Evolutionary conservation across 2,797 vertebrate species (phyloP).

Genomic region (Molossus molossus): DNA sequence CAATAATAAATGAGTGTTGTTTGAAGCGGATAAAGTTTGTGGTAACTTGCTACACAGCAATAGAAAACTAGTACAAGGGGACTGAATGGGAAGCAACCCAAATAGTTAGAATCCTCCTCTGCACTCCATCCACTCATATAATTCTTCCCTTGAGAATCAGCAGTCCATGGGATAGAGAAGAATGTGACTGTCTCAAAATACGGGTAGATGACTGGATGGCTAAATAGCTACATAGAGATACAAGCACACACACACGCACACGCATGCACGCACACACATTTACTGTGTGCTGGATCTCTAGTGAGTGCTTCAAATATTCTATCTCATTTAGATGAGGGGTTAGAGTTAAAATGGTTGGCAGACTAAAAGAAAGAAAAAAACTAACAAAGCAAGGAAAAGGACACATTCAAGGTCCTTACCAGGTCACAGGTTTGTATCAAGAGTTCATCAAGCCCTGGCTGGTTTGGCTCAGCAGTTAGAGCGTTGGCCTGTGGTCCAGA

Average conservation of each 20-base stretch:
- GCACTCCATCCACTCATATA: not conserved
- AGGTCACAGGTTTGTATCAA: not conserved
- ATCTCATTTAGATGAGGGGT: not conserved
- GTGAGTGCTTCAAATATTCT: not conserved
- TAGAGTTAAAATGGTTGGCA: not conserved
- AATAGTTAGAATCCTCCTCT: not conserved
- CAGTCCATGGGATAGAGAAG: not conserved
- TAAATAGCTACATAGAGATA: not conserved
- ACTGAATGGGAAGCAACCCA: not conserved
- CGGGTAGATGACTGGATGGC: not conserved
- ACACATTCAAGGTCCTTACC: not conserved
- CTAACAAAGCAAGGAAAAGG: not conserved
- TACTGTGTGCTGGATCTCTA: not conserved
- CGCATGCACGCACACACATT: not conserved
- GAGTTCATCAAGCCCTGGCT: slow-evolving; percentile 1
- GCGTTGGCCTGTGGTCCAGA: no score
- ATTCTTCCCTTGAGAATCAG: slow-evolving; percentile 21
- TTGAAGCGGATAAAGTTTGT: not conserved
- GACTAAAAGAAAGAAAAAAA: not conserved
- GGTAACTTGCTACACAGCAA: not conserved
- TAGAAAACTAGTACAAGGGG: not conserved
- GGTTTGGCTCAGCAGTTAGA: no score
- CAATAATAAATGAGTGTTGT: not conserved
- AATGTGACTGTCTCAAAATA: not conserved
- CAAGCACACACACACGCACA: not conserved